phyloP scores from a whole-genome alignment of 1,140 invertebrate genomes.

The Atta cephalotes region DNA sequence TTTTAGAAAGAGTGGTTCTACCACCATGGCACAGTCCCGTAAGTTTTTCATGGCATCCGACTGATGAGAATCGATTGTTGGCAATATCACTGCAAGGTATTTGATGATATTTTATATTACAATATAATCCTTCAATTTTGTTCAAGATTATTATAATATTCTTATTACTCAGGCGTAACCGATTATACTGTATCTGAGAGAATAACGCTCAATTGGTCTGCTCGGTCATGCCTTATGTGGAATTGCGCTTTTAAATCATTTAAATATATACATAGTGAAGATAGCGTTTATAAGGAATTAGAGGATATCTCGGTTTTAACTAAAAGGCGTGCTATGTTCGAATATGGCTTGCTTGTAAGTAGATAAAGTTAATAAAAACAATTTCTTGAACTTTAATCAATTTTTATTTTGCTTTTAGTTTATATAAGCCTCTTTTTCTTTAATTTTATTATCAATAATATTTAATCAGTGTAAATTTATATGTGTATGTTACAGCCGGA shows the following conservation, averaged over 20 bases:
- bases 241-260: conserved; percentile 90
- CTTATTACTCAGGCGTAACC: conserved; percentile 86
- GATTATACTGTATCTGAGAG: conserved; percentile 93
- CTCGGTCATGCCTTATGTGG: conserved; percentile 91
- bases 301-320: conserved; percentile 92
- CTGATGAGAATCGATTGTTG: conserved; percentile 91
- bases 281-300: conserved; percentile 87
- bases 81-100: conserved; percentile 89
- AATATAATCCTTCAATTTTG: not conserved
- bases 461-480: not conserved
- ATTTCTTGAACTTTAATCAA: not conserved
- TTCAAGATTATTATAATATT: not conserved
- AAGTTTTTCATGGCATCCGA: conserved; percentile 95
- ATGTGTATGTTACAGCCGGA: conserved; percentile 77
- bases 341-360: conserved; percentile 93
- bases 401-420: not conserved
- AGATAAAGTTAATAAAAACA: not conserved
- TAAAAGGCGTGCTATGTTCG: conserved; percentile 89
- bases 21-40: conserved; percentile 87
- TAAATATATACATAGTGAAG: conserved; percentile 87
- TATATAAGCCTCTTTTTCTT: not conserved
- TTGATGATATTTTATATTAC: conserved; percentile 3
- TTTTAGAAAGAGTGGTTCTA: conserved; percentile 91
- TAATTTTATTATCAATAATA: not conserved
- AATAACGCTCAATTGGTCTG: conserved; percentile 93